Evolutionary conservation across 2,113 vertebrate species (phyloP).

Genomic region (Ceyx cyanopectus): DNA sequence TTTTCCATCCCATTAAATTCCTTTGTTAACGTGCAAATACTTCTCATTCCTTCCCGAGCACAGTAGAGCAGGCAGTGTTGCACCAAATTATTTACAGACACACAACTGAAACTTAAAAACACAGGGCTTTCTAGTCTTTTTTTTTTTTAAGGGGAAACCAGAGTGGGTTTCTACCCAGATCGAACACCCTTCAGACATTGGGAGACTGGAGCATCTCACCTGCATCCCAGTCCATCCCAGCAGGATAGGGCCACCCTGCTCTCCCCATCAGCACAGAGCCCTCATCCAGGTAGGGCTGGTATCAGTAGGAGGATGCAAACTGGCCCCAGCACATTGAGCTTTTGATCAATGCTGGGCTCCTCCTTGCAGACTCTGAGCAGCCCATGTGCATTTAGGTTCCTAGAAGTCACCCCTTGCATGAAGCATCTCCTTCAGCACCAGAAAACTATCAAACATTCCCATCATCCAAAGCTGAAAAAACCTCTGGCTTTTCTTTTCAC

Average conservation of each 20-base stretch:
- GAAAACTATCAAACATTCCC: not conserved
- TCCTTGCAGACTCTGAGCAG: not conserved
- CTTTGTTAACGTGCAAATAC: slow-evolving; percentile 38
- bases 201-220: not conserved
- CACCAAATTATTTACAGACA: slow-evolving; percentile 2
- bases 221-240: not conserved
- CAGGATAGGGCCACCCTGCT: not conserved
- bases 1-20: slow-evolving; percentile 34
- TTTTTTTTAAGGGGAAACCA: not conserved
- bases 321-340: not conserved
- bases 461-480: not conserved
- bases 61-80: not conserved
- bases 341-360: not conserved
- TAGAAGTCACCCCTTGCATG: not conserved
- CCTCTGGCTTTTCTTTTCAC: not conserved
- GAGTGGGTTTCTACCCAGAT: not conserved
- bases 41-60: slow-evolving; percentile 1
- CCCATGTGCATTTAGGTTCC: rapidly evolving
- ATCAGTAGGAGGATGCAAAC: not conserved
- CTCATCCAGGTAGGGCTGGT: not conserved
- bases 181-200: not conserved
- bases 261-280: not conserved
- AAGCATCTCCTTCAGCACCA: not conserved
- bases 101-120: not conserved
- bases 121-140: not conserved